These are phyloP conservation scores for Acanthornis magna DNA, from an alignment of 2,797 vertebrate genomes.

Conservation along the genomic window DNA sequence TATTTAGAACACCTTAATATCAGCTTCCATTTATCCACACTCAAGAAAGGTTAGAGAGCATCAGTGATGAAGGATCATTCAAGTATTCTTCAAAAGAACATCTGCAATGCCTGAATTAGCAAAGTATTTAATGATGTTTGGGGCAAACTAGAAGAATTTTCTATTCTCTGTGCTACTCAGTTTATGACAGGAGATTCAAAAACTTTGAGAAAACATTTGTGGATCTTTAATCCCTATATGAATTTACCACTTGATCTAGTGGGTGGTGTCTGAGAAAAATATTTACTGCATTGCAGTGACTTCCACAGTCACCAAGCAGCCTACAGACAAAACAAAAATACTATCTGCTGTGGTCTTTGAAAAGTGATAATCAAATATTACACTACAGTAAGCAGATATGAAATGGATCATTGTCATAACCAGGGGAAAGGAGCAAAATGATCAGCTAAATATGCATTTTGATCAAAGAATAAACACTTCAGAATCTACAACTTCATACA, in stretches of 20 bases:
- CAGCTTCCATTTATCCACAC: neutral
- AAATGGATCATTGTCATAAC: neutral
- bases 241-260: neutral
- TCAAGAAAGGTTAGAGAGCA: neutral
- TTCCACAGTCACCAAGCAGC: neutral
- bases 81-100: neutral
- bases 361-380: constrained; percentile 14
- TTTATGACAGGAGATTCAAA: neutral
- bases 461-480: neutral
- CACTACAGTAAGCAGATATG: neutral
- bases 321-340: constrained; percentile 10
- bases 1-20: neutral
- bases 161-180: neutral
- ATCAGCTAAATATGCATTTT: neutral
- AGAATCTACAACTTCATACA: neutral
- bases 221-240: neutral
- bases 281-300: neutral
- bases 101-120: neutral
- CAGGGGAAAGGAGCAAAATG: neutral
- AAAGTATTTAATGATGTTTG: neutral
- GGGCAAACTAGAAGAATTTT: neutral
- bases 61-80: neutral
- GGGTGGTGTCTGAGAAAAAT: neutral
- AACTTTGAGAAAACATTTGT: neutral
- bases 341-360: neutral